These are phyloP conservation scores for Bibio marci DNA, from an alignment of 2,888 invertebrate genomes.

Conservation along the genomic window DNA sequence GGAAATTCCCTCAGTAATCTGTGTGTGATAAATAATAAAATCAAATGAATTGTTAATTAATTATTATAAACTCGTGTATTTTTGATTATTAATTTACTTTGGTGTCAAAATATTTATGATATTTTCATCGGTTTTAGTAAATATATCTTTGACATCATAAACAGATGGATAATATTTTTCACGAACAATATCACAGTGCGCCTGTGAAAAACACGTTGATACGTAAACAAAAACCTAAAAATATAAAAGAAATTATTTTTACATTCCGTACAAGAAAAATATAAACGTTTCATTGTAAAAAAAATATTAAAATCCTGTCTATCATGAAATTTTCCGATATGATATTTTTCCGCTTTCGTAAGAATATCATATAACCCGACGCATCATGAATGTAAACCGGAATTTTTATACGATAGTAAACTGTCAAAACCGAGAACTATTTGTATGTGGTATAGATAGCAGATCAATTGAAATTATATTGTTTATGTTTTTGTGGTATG, in stretches of 20 bases:
- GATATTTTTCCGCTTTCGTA: too few species aligned
- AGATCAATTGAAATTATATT: too few species aligned
- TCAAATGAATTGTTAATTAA: neutral
- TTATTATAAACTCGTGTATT: neutral
- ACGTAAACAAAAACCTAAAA: constrained; percentile 54
- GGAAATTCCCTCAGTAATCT: constrained; percentile 51
- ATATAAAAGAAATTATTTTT: neutral
- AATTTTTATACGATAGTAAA: too few species aligned
- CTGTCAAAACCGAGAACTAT: too few species aligned
- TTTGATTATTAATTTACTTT: constrained; percentile 24
- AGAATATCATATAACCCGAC: too few species aligned
- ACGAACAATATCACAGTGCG: constrained; percentile 48
- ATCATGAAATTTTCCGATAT: too few species aligned
- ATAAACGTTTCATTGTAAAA: too few species aligned
- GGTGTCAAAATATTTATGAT: constrained; percentile 38
- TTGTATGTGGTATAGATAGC: too few species aligned
- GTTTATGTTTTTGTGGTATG: too few species aligned
- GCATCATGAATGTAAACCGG: too few species aligned
- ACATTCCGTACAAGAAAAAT: too few species aligned
- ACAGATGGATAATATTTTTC: constrained; percentile 52
- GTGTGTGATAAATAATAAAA: constrained; percentile 13
- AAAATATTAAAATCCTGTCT: too few species aligned
- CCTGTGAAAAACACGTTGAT: constrained; percentile 75
- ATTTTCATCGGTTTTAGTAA: constrained; percentile 46
- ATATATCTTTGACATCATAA: constrained; percentile 35